A percentile compares a stretch with the other conserved stretches of the same genome.
These are phyloP conservation scores for Orchesella cincta DNA, from an alignment of 1,140 invertebrate genomes.

Conservation along the genomic window DNA sequence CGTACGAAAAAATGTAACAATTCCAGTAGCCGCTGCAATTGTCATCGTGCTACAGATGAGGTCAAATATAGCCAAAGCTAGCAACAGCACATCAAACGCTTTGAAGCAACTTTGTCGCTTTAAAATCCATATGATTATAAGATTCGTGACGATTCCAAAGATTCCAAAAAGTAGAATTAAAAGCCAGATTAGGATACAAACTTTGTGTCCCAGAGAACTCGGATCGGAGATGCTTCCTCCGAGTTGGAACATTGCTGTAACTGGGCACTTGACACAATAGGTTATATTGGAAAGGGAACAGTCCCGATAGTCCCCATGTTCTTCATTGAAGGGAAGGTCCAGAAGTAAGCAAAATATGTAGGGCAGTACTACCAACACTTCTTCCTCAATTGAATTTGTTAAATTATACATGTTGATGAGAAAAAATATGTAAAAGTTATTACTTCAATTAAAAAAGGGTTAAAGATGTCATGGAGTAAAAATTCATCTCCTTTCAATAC, in stretches of 20 bases:
- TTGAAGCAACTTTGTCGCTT: not conserved
- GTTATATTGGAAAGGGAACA: not conserved
- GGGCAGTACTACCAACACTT: too few species aligned
- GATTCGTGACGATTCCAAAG: not conserved
- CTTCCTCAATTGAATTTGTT: too few species aligned
- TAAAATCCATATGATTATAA: constrained; percentile 1
- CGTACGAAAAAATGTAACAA: not conserved
- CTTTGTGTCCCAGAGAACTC: not conserved
- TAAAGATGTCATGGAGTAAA: not conserved
- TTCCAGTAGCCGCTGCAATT: not conserved
- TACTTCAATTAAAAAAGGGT: not conserved
- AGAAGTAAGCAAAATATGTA: not conserved
- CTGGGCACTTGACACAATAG: not conserved
- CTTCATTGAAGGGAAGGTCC: not conserved
- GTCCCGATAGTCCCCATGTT: not conserved
- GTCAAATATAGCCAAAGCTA: not conserved
- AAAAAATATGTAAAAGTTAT: not conserved
- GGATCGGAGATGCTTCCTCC: not conserved
- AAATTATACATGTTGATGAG: not conserved
- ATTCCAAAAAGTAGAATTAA: not conserved
- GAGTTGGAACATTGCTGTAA: not conserved
- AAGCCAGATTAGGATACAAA: not conserved
- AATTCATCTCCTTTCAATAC: too few species aligned
- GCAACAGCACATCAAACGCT: not conserved
- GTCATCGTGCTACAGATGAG: constrained; percentile 12